A percentile compares a stretch with the other conserved stretches of the same genome.
Evolutionary conservation across 2,113 vertebrate species (phyloP).

Genomic region (Odontesthes bonariensis): DNA sequence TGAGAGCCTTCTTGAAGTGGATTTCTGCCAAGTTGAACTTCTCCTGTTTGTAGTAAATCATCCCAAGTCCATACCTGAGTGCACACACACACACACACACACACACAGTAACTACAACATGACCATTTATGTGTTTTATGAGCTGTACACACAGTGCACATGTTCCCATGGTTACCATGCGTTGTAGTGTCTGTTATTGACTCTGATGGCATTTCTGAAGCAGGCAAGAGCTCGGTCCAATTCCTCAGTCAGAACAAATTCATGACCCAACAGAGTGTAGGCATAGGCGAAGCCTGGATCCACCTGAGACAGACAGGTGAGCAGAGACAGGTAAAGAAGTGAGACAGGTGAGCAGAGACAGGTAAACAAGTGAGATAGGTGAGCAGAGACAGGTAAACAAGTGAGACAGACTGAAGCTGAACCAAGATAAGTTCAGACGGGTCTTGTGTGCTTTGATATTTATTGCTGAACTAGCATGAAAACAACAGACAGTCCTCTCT

Average conservation of each 20-base stretch:
- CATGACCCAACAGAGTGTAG: conserved; percentile 96
- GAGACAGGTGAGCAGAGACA: background rate
- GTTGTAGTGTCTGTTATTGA: conserved; percentile 97
- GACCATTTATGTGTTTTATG: accelerated
- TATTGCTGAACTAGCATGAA: no score
- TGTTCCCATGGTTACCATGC: conserved; percentile 77
- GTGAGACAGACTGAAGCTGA: no score
- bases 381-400: background rate
- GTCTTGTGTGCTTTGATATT: no score
- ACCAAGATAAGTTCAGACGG: background rate
- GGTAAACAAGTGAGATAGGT: no score
- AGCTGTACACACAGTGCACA: background rate
- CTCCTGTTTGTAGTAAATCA: conserved; percentile 99
- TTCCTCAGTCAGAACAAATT: conserved; percentile 97
- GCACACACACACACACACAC: background rate
- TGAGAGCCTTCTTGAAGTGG: conserved; percentile 98
- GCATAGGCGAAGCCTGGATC: conserved; percentile 97
- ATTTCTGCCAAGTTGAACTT: conserved; percentile 99
- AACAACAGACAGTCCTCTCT: no score
- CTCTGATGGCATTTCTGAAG: conserved; percentile 95
- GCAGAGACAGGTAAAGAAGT: background rate
- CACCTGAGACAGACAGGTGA: conserved; percentile 74
- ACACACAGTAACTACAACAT: background rate
- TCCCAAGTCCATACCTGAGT: conserved; percentile 95
- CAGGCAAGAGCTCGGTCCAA: conserved; percentile 96